Evolutionary conservation across 2,797 vertebrate genomes (phyloP).

Genomic region (Brotula barbata): DNA sequence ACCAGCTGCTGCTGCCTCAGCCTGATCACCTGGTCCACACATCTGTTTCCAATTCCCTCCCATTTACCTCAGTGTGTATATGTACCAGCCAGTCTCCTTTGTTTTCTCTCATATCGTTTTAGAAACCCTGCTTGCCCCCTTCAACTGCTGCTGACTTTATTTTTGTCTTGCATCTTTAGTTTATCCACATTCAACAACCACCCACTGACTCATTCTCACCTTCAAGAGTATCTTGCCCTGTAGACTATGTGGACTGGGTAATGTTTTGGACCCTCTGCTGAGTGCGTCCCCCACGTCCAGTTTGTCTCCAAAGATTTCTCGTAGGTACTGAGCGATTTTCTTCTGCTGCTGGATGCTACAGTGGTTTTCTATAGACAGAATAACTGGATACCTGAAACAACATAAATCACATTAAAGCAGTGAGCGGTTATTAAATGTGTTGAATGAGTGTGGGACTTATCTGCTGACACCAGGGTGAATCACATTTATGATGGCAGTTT

Average conservation of each 20-base stretch:
- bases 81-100: too few relatives aligned
- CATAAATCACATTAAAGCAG: conserved; percentile 8
- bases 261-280: conserved; percentile 82
- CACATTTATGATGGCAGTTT: background rate
- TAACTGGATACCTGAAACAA: conserved; percentile 88
- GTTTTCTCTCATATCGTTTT: too few relatives aligned
- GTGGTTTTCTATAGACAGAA: conserved; percentile 97
- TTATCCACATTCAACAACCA: too few relatives aligned
- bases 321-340: conserved; percentile 94
- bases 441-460: conserved; percentile 12
- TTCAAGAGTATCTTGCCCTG: conserved; percentile 97
- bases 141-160: too few relatives aligned
- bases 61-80: too few relatives aligned
- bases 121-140: too few relatives aligned
- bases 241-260: conserved; percentile 90
- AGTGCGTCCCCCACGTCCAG: conserved; percentile 85
- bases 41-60: too few relatives aligned
- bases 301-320: conserved; percentile 91
- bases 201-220: conserved; percentile 70
- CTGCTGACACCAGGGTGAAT: conserved; percentile 11
- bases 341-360: conserved; percentile 96
- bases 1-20: too few relatives aligned
- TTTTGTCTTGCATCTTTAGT: too few relatives aligned
- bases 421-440: conserved; percentile 1
- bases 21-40: too few relatives aligned